A percentile compares a stretch with the other conserved stretches of the same genome.
Conservation (phyloP, 2,113 vertebrate genomes). For the Anarhynchus alexandrinus region DNA sequence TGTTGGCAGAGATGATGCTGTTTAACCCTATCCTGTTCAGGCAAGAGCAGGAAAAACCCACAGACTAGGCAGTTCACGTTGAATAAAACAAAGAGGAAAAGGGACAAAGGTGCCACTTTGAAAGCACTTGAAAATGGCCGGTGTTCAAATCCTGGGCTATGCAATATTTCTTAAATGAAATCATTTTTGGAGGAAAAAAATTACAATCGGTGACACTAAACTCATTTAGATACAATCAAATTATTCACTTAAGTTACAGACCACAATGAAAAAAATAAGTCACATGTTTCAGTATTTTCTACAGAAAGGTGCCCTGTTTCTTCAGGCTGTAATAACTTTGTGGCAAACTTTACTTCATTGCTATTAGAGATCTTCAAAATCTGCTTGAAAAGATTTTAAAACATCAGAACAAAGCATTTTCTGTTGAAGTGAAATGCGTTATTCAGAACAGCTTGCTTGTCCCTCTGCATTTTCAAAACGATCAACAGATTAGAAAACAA, state of each 20-base stretch:
- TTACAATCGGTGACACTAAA: background rate
- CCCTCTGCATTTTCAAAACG: background rate
- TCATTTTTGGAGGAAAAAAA: background rate
- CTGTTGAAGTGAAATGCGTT: background rate
- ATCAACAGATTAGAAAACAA: constrained; percentile 26
- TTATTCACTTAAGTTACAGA: background rate
- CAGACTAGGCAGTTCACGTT: background rate
- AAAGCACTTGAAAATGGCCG: background rate
- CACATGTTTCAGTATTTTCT: background rate
- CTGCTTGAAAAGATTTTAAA: background rate
- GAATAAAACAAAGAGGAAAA: background rate
- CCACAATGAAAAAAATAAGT: background rate
- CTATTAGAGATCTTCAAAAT: background rate
- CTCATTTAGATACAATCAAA: background rate
- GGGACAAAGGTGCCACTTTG: background rate
- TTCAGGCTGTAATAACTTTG: background rate
- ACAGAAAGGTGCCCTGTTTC: background rate
- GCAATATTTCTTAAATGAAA: background rate
- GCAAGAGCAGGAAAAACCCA: background rate
- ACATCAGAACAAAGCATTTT: background rate
- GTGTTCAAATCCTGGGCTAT: background rate
- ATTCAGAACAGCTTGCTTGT: background rate
- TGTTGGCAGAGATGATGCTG: background rate
- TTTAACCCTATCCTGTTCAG: background rate
- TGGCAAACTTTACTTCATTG: background rate